Conservation (phyloP, 1,140 invertebrate species). For the Dendrolimus kikuchii region DNA sequence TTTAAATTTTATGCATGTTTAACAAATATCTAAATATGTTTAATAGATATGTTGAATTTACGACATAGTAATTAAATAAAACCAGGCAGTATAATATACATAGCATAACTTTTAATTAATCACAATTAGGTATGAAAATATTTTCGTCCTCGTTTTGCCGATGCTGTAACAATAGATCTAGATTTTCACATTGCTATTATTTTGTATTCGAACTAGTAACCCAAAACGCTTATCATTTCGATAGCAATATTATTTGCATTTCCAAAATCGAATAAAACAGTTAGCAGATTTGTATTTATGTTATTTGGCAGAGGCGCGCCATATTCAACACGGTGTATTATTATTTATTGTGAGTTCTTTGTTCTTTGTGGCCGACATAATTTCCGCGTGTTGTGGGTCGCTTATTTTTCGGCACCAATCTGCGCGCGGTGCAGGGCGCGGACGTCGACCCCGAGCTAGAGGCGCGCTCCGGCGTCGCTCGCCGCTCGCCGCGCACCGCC, state of each 20-base stretch:
- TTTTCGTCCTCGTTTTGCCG: not conserved
- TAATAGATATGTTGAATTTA: too few relatives aligned
- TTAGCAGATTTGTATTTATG: too few relatives aligned
- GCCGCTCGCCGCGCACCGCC: slow-evolving; percentile 41
- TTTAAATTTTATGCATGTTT: not conserved
- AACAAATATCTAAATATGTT: too few relatives aligned
- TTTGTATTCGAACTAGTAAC: not conserved
- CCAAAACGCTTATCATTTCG: too few relatives aligned
- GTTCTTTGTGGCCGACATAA: slow-evolving; percentile 58
- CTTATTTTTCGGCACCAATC: slow-evolving; percentile 64
- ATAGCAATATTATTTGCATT: too few relatives aligned
- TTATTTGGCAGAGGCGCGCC: not conserved
- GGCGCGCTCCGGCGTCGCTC: slow-evolving; percentile 49
- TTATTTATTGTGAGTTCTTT: slow-evolving; percentile 34
- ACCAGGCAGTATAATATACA: too few relatives aligned
- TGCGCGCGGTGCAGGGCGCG: slow-evolving; percentile 38
- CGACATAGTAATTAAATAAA: too few relatives aligned
- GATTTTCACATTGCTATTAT: not conserved
- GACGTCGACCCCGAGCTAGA: slow-evolving; percentile 52
- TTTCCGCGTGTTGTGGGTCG: slow-evolving; percentile 56
- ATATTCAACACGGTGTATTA: not conserved
- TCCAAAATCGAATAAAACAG: too few relatives aligned
- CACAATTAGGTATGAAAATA: too few relatives aligned
- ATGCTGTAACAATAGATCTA: not conserved
- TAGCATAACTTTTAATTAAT: too few relatives aligned